Base-by-base conservation (phyloP, 1,140 invertebrate genomes). In the Eupeodes corollae region DNA sequence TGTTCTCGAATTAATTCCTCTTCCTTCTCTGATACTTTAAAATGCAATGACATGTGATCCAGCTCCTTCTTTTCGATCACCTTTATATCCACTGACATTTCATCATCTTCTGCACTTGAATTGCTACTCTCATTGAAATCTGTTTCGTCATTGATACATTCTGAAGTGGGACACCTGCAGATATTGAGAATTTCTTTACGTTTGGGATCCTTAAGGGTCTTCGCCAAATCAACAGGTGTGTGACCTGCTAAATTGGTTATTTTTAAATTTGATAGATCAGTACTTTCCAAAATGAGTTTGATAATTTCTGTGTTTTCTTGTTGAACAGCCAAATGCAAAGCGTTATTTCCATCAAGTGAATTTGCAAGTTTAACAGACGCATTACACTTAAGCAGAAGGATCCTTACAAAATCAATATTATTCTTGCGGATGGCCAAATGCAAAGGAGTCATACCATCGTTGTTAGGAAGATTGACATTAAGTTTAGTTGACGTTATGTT, bases 271-370 rank as follows among this genome's bases (percentile, higher is more conserved):
- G 62, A 53, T 1, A 48, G 48, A 9, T 56, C 43, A 38, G 56
- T 53, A 9, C 58, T 51, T 15, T 69, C 60, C 16, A 80, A 50
- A 35, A 80, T 63, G 46, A 69, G 73, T 31, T 69, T 56, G n/a
- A 78, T 63, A 9, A 78, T 63, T 6, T 75, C 64, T 1, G 60
- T 53, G 39, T 59, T 63, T 30, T 63, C 52, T 34, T 66, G 60
- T 12, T 61, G 44, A 1, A 79, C 70, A 2, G 77, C 78, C 52
- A 79, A 70, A 50, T 79, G 74, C 5, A 80, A 59, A 0, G 70
- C 73, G 41, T 75, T 78, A 38, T 72, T 71, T n/a, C 77, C 77
- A 46, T 71, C 73, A 14, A 69, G 74, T 48, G 54, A 60, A 42
- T 77, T 74, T 0, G 57, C 56, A 14, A 63, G 56, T 54, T 77